Evolutionary conservation across 2,113 vertebrate genomes (phyloP), one percentile per base, ranked within the genome.

Genomic region (Oplegnathus fasciatus): DNA sequence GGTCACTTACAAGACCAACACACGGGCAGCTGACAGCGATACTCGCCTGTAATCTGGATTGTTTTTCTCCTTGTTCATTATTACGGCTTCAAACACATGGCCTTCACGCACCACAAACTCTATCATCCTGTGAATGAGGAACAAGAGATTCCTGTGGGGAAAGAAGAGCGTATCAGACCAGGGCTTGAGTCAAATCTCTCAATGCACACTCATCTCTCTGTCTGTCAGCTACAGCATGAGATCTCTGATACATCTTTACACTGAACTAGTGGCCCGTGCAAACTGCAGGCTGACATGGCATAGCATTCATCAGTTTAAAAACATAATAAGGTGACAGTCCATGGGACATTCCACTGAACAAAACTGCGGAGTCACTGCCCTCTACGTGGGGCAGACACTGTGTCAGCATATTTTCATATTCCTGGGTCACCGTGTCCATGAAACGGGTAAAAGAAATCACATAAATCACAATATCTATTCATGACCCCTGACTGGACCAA

Each of bases 81-180:
- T 96, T 65, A 96, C 93, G 82, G 96, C 96, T 93, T 96, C 96
- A 87, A 96, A 96, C 88, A 96, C 90, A 5, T 96, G 96, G 57
- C 96, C 96, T 87, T 96, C 96, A 91, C 96, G 95, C 89, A 96
- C 96, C 92, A 96, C 96, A 95, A 96, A 96, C 94, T 96, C 96
- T 88, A 96, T 94, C 96, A 96, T 96, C 88, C 96, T 95, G 93
- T 96, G 96, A 73, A 96, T 96, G 57, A 95, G 92, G 89, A 95
- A 93, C 84, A 96, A 91, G 60, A 96, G 92, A 90, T 94, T 96
- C 93, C 96, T 96, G 91, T 32, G 55, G 93, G 78, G 69, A 42
- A 67, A 91, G 68, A 88, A 15, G 48, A 89, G 61, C 0, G 55
- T 37, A 80, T 93, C 68, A 95, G 92, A 85, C 37, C 52, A 48